A percentile compares a stretch with the other conserved stretches of the same genome.
These are phyloP conservation scores for Mirza zaza DNA, from an alignment of 2,113 vertebrate species.

Conservation along the genomic window DNA sequence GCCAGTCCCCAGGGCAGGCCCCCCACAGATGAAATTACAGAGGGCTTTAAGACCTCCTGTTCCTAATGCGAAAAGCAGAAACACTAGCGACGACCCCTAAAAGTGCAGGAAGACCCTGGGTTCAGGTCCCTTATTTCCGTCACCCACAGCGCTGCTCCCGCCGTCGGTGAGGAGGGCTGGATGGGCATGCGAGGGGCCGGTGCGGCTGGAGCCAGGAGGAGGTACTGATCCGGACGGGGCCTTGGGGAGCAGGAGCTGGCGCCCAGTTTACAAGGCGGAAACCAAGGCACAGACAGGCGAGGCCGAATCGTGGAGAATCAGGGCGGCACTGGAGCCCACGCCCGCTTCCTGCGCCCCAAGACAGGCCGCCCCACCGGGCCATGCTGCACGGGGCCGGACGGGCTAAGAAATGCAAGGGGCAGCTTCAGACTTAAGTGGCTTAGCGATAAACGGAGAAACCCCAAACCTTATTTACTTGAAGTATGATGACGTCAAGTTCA, in stretches of 20 bases:
- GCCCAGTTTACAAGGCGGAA: neutral
- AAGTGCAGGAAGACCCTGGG: neutral
- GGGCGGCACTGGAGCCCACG: neutral
- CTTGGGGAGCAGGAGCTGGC: neutral
- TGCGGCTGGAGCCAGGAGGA: neutral
- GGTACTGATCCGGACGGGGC: fast-evolving
- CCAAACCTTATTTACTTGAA: neutral
- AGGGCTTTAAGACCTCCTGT: neutral
- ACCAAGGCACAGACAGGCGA: neutral
- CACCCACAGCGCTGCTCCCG: fast-evolving
- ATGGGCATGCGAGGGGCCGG: too few species aligned
- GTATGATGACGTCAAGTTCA: neutral
- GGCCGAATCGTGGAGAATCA: fast-evolving
- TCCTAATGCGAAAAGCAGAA: neutral
- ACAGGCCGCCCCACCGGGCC: neutral
- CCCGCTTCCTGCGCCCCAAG: neutral
- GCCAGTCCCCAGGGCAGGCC: neutral
- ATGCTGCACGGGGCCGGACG: neutral
- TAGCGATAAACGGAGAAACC: fast-evolving
- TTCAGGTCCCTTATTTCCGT: neutral
- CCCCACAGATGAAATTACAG: neutral
- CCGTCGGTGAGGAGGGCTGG: neutral
- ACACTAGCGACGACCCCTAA: neutral
- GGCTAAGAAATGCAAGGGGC: fast-evolving
- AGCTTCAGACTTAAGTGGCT: fast-evolving